These are phyloP conservation scores for Hepsetus odoe DNA, from an alignment of 2,113 vertebrate genomes.

Conservation along the genomic window DNA sequence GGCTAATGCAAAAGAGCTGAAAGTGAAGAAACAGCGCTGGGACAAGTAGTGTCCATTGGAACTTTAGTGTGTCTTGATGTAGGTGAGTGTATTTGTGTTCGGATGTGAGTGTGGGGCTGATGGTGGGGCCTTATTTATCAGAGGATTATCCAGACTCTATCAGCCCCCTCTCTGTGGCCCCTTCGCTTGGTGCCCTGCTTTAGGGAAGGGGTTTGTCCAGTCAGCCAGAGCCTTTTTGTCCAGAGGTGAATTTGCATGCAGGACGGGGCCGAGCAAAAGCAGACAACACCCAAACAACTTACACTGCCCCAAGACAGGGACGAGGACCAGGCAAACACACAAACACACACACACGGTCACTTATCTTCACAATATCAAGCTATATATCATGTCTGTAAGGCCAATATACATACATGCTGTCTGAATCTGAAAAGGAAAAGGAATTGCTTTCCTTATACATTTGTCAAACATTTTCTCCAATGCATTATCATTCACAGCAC, in stretches of 20 bases:
- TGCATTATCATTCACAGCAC: too few species aligned
- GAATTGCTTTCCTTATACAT: too few species aligned
- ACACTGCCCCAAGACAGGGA: conserved; percentile 57
- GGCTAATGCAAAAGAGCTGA: too few species aligned
- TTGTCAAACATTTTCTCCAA: too few species aligned
- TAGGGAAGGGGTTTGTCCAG: conserved; percentile 77
- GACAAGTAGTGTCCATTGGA: too few species aligned
- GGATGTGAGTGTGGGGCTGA: conserved; percentile 9
- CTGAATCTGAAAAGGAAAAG: too few species aligned
- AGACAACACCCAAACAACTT: conserved; percentile 57
- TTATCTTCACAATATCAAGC: too few species aligned
- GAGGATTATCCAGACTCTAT: conserved; percentile 84
- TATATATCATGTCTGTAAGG: too few species aligned
- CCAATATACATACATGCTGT: too few species aligned
- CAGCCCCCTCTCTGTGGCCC: conserved; percentile 70
- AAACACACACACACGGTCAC: background rate
- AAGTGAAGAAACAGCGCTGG: too few species aligned
- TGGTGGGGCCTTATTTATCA: conserved; percentile 76
- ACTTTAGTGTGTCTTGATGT: background rate
- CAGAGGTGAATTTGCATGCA: conserved; percentile 77
- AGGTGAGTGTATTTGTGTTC: background rate
- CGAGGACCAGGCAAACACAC: background rate
- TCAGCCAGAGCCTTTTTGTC: conserved; percentile 79
- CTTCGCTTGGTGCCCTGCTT: conserved; percentile 68
- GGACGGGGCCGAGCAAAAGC: conserved; percentile 29